Base-by-base conservation (phyloP, 64 coral and sea anemone genomes). In the Astreopora myriophthalma region DNA sequence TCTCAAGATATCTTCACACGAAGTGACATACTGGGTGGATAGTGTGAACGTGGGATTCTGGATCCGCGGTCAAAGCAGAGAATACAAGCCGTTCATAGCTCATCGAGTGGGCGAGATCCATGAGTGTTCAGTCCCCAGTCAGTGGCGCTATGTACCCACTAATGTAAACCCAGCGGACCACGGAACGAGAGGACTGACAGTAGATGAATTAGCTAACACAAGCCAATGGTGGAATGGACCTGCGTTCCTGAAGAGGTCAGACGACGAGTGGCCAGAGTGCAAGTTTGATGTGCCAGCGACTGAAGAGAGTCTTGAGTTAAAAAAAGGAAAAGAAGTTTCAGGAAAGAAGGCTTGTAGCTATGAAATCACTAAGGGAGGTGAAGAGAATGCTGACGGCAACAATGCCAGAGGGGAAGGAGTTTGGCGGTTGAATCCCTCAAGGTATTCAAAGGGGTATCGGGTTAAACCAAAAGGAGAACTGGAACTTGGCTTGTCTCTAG, bases 101-200 rank as follows among this genome's bases (percentile, higher is more conserved):
- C 85, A 96, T 42, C 31, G 90, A n/a, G 89, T 96, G 64, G 94
- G 89, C 9, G 85, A 96, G 79, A 92, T 92, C n/a, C 89, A 96
- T 8, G 89, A 96, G 42, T 13, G 92, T 1, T 84, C 89, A 6
- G 81, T 34, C 46, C 89, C 89, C 3, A 51, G 86, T 19, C 93
- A 90, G 42, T 90, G 93, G 93, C 62, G 80, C 46, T 90, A 94
- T 63, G 93, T 90, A 13, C 87, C 87, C 19, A 94, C 93, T 1
- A 67, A 69, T 2, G 6, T 81, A 40, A 94, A 94, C 48, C 79
- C 87, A 8, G 77, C 86, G 33, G 87, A 94, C 17, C 69, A 73
- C 34, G 85, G 62, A 1, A 94, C 76, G 1, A 52, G 87, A 20
- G 93, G 87, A 90, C 31, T 89, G 29, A 82, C 68, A n/a, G 79